Percentiles rank a stretch among this genome's conserved stretches.
These are phyloP conservation scores for Callimorpha dominula DNA, from an alignment of 2,888 invertebrate genomes.

Conservation along the genomic window DNA sequence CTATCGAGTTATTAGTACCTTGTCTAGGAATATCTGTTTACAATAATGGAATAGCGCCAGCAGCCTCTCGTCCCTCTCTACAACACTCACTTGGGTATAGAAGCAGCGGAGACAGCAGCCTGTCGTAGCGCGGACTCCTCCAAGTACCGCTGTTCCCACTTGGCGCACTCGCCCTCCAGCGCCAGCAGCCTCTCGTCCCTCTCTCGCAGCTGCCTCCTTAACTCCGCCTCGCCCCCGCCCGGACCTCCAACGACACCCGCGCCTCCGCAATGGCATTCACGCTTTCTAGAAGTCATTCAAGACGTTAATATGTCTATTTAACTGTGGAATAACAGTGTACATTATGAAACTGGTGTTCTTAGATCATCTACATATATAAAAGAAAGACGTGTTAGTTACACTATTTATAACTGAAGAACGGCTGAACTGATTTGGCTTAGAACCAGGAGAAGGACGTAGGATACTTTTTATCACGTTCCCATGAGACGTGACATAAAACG, in stretches of 20 bases:
- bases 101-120: slow-evolving; percentile 93
- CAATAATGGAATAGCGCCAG: slow-evolving; percentile 79
- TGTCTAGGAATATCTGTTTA: too few species aligned
- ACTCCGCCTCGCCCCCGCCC: slow-evolving; percentile 82
- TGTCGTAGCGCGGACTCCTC: slow-evolving; percentile 93
- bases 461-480: too few species aligned
- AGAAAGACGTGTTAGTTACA: too few species aligned
- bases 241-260: slow-evolving; percentile 59
- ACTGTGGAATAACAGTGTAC: not conserved
- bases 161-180: slow-evolving; percentile 92
- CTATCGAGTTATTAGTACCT: not conserved
- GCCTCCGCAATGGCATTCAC: slow-evolving; percentile 71
- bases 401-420: too few species aligned
- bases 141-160: slow-evolving; percentile 94
- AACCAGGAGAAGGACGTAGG: too few species aligned
- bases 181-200: slow-evolving; percentile 82
- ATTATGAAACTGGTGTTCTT: not conserved
- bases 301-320: not conserved
- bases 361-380: too few species aligned
- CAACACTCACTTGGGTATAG: slow-evolving; percentile 88
- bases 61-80: slow-evolving; percentile 69
- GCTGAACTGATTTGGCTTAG: too few species aligned
- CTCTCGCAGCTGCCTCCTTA: slow-evolving; percentile 79
- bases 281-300: slow-evolving; percentile 56
- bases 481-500: too few species aligned